phyloP scores from a whole-genome alignment of 2,797 vertebrate species.

The Ptychadena robeensis region DNA sequence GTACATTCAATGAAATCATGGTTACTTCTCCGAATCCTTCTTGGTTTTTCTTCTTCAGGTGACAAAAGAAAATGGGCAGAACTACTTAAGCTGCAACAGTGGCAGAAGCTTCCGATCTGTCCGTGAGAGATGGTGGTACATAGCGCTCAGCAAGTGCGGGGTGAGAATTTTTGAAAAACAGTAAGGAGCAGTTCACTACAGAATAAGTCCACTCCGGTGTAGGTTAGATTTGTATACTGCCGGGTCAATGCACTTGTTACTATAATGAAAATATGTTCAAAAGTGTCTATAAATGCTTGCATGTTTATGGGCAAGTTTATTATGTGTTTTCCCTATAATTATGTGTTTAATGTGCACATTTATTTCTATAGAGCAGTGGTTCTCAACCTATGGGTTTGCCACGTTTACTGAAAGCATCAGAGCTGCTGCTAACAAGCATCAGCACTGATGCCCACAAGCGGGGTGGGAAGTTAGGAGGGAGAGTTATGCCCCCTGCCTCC shows the following conservation, averaged over 20 bases:
- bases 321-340: no score
- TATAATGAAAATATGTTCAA: not conserved
- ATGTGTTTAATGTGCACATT: no score
- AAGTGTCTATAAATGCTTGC: no score
- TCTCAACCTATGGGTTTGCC: no score
- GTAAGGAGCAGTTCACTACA: not conserved
- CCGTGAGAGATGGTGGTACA: constrained; percentile 94
- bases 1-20: not conserved
- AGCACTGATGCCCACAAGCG: no score
- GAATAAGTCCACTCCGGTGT: not conserved
- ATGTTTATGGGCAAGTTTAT: no score
- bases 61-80: constrained; percentile 80
- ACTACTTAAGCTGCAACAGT: constrained; percentile 86
- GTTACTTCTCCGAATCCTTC: not conserved
- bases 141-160: constrained; percentile 94
- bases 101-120: constrained; percentile 92
- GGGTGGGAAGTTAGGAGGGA: no score
- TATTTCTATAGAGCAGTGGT: no score
- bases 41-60: constrained; percentile 72
- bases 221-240: not conserved
- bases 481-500: no score
- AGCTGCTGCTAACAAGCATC: no score
- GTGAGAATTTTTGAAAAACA: constrained; percentile 70
- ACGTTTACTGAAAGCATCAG: no score
- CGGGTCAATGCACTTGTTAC: not conserved